Percentiles rank a stretch among this genome's conserved stretches.
Evolutionary conservation across 2,888 invertebrate species (phyloP).

Genomic region (Melanotus villosus): DNA sequence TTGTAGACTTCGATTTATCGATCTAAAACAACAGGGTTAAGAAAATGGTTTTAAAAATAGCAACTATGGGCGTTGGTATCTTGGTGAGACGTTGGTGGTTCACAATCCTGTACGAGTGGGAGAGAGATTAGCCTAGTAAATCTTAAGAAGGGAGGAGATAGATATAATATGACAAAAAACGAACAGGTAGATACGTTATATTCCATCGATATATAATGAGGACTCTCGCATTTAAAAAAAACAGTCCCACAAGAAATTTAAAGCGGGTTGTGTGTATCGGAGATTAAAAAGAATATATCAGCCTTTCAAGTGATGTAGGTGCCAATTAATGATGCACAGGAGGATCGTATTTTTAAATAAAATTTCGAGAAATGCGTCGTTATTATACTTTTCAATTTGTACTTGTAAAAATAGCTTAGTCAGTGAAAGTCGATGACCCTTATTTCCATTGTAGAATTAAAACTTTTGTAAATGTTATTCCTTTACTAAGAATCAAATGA

Average conservation of each 20-base stretch:
- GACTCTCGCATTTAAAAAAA: slow-evolving; percentile 23
- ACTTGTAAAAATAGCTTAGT: slow-evolving; percentile 5
- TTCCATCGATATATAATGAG: slow-evolving; percentile 34
- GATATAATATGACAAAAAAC: slow-evolving; percentile 29
- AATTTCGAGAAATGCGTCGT: background rate
- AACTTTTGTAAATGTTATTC: slow-evolving; percentile 4
- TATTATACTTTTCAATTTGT: slow-evolving; percentile 3
- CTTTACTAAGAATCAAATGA: slow-evolving; percentile 9
- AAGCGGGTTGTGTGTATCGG: background rate
- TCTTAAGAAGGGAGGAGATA: slow-evolving; percentile 20
- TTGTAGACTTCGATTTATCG: slow-evolving; percentile 4
- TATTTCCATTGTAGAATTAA: slow-evolving; percentile 10
- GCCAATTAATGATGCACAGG: too few relatives aligned
- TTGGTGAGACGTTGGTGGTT: slow-evolving; percentile 20
- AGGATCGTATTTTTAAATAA: too few relatives aligned
- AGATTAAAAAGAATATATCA: background rate
- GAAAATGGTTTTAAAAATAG: slow-evolving; percentile 14
- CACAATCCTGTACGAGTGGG: slow-evolving; percentile 15
- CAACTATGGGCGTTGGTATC: slow-evolving; percentile 23
- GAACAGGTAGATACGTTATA: slow-evolving; percentile 34
- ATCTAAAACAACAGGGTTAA: slow-evolving; percentile 17
- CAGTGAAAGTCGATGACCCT: slow-evolving; percentile 3
- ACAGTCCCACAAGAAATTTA: slow-evolving; percentile 17
- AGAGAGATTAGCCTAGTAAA: slow-evolving; percentile 21
- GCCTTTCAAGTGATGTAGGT: background rate